Conservation (phyloP, 2,797 vertebrate genomes). For the Neoniphon sammara region DNA sequence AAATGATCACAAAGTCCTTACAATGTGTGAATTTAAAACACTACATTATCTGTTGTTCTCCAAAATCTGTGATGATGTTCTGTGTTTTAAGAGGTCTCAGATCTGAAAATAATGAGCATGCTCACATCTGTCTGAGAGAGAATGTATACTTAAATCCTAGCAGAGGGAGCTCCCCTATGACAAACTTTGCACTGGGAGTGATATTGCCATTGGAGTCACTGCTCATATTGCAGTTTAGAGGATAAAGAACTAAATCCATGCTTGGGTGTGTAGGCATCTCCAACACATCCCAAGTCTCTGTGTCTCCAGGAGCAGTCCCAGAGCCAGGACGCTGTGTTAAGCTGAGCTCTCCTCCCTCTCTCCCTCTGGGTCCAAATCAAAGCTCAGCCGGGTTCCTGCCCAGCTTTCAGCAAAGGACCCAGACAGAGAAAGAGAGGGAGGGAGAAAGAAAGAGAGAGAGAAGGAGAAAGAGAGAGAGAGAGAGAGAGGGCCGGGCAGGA, state of each 20-base stretch:
- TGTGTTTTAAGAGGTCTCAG: constrained; percentile 62
- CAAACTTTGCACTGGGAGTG: constrained; percentile 53
- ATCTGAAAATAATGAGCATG: constrained; percentile 66
- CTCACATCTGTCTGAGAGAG: constrained; percentile 62
- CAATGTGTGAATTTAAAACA: constrained; percentile 56
- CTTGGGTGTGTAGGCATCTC: constrained; percentile 75
- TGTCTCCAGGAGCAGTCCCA: constrained; percentile 53
- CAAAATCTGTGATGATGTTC: constrained; percentile 64
- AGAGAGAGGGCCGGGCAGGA: constrained; percentile 88
- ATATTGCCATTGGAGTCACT: constrained; percentile 66
- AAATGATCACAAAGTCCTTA: constrained; percentile 60
- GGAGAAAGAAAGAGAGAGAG: constrained; percentile 71
- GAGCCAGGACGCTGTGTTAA: constrained; percentile 65
- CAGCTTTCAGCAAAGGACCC: constrained; percentile 87
- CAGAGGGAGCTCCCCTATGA: constrained; percentile 57
- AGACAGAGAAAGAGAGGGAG: constrained; percentile 56
- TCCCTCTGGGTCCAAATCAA: constrained; percentile 86
- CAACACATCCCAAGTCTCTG: constrained; percentile 62
- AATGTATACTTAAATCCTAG: constrained; percentile 73
- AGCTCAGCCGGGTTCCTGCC: constrained; percentile 86
- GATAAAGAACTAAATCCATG: constrained; percentile 74
- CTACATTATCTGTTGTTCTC: constrained; percentile 54
- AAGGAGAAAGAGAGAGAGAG: constrained; percentile 42
- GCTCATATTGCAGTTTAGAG: constrained; percentile 73
- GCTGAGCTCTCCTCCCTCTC: constrained; percentile 72